Conservation (phyloP, 2,113 vertebrate genomes). For the Passerina amoena region DNA sequence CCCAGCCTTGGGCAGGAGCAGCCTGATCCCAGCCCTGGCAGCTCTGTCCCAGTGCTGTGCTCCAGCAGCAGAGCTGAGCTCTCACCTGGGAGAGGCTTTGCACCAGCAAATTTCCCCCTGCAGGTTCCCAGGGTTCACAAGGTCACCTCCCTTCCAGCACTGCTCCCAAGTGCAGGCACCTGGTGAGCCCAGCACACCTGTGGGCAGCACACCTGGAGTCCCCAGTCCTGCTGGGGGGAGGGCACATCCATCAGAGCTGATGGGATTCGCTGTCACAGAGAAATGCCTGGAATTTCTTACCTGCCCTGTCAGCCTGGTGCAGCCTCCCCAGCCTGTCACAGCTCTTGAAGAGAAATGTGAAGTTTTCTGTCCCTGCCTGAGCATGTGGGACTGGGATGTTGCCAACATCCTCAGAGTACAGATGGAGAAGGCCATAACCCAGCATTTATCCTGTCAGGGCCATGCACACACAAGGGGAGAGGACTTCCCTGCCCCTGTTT, state of each 20-base stretch:
- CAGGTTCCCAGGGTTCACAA: background rate
- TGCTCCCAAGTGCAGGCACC: background rate
- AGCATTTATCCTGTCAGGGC: background rate
- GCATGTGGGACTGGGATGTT: background rate
- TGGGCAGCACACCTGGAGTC: constrained; percentile 20
- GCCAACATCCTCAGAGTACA: background rate
- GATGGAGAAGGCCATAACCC: fast-evolving
- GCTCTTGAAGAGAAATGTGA: background rate
- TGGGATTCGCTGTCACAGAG: background rate
- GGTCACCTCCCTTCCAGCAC: background rate
- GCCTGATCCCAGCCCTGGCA: background rate
- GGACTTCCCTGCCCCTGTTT: background rate
- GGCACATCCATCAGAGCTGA: background rate
- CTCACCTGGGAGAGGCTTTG: background rate
- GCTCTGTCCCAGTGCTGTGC: background rate
- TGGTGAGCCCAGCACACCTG: background rate
- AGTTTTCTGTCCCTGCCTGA: background rate
- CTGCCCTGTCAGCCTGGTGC: background rate
- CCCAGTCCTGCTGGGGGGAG: background rate
- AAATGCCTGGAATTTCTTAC: constrained; percentile 23
- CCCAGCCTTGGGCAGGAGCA: background rate
- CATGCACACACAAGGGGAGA: fast-evolving
- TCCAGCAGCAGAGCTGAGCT: background rate
- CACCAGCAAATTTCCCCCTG: background rate
- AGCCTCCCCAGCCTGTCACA: background rate